A percentile compares a stretch with the other conserved stretches of the same genome.
Evolutionary conservation across 2,888 invertebrate genomes (phyloP).

Genomic region (Lithosia quadra): DNA sequence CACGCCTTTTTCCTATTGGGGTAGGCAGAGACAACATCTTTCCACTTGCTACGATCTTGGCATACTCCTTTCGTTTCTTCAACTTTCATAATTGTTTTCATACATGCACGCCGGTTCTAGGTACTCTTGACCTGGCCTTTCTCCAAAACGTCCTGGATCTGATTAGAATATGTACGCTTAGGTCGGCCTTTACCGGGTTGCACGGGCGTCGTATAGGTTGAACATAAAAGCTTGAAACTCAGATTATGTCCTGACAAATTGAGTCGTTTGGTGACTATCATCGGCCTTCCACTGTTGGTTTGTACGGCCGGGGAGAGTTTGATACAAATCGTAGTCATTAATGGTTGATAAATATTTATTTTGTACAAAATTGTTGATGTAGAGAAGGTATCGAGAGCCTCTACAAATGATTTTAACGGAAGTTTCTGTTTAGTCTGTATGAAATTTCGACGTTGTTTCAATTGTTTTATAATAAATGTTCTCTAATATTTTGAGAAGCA

Average conservation of each 20-base stretch:
- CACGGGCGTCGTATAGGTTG: too few relatives aligned
- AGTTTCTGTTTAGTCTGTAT: constrained; percentile 30
- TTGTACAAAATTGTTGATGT: constrained; percentile 56
- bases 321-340: constrained; percentile 67
- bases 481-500: background rate
- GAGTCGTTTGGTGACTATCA: constrained; percentile 5
- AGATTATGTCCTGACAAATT: constrained; percentile 10
- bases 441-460: constrained; percentile 22
- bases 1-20: too few relatives aligned
- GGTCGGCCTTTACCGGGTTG: too few relatives aligned
- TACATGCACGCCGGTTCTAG: too few relatives aligned
- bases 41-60: too few relatives aligned
- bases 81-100: too few relatives aligned
- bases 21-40: too few relatives aligned
- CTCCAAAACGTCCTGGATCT: too few relatives aligned
- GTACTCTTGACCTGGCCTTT: too few relatives aligned
- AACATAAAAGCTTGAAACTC: background rate
- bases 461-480: background rate
- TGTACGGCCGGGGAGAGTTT: constrained; percentile 48
- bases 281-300: constrained; percentile 25
- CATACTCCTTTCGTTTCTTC: too few relatives aligned
- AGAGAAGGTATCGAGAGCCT: constrained; percentile 35
- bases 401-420: constrained; percentile 39
- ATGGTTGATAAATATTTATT: constrained; percentile 66
- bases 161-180: too few relatives aligned